A percentile compares a stretch with the other conserved stretches of the same genome.
These are phyloP conservation scores for Steatocranus sp. DNA, from an alignment of 2,797 vertebrate species.

Conservation along the genomic window DNA sequence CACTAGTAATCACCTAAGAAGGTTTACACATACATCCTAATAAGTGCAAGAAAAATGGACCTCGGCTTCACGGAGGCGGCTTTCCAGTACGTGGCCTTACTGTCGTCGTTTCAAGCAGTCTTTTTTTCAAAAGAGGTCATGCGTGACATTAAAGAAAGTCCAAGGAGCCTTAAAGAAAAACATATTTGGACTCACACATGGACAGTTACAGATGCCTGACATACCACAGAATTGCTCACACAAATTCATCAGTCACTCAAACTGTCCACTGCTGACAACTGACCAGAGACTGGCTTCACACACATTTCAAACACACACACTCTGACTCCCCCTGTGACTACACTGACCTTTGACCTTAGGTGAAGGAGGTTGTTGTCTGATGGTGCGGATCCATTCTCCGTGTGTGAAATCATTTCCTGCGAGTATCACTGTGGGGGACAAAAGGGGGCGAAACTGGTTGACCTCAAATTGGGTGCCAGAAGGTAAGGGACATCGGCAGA, in stretches of 20 bases:
- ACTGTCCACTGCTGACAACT: constrained; percentile 49
- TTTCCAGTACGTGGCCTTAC: constrained; percentile 11
- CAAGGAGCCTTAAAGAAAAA: not conserved
- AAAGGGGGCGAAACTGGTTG: constrained; percentile 23
- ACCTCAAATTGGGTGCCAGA: constrained; percentile 13
- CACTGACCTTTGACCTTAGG: constrained; percentile 44
- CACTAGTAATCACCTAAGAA: not conserved
- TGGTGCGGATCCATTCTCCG: constrained; percentile 52
- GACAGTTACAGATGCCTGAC: constrained; percentile 27
- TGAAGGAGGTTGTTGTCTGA: constrained; percentile 51
- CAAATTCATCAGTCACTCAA: constrained; percentile 33
- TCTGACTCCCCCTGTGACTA: constrained; percentile 52
- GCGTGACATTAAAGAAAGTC: constrained; percentile 25
- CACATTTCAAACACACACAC: constrained; percentile 46
- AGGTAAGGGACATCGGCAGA: not conserved
- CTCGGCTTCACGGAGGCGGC: not conserved
- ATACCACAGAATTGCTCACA: constrained; percentile 27
- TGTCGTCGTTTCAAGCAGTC: constrained; percentile 25
- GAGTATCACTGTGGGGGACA: constrained; percentile 6
- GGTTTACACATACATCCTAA: not conserved
- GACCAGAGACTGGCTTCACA: constrained; percentile 52
- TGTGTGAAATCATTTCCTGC: constrained; percentile 68
- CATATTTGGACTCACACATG: not conserved
- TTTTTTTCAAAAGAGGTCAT: constrained; percentile 26
- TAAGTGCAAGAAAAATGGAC: not conserved